Conservation (phyloP, 2,113 vertebrate species). For the Hipposideros armiger region DNA sequence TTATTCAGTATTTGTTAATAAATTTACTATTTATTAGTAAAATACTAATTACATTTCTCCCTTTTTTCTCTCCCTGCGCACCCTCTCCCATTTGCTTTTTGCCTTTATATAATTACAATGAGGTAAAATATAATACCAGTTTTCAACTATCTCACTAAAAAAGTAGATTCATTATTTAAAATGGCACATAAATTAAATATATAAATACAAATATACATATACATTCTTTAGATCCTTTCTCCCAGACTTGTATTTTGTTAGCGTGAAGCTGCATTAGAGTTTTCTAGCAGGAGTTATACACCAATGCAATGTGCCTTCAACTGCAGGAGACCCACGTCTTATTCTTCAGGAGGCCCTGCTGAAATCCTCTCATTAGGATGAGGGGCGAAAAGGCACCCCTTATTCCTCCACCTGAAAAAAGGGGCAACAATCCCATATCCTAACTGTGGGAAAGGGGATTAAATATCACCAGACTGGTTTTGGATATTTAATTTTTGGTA, state of each 20-base stretch:
- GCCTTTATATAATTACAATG: not conserved
- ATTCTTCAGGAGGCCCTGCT: not conserved
- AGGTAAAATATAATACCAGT: not conserved
- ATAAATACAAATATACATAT: not conserved
- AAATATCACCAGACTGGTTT: not conserved
- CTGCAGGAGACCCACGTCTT: rapidly evolving
- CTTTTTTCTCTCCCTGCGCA: too few species aligned
- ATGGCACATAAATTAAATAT: not conserved
- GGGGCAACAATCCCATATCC: not conserved
- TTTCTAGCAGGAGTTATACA: not conserved
- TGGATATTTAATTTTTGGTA: not conserved
- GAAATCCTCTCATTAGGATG: not conserved
- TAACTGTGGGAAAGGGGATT: not conserved
- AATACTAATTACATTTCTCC: not conserved
- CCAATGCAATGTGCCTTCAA: not conserved
- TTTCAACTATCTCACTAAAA: not conserved
- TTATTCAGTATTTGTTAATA: not conserved
- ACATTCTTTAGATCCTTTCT: not conserved
- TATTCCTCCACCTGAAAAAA: not conserved
- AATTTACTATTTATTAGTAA: not conserved
- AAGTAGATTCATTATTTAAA: not conserved
- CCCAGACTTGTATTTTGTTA: not conserved
- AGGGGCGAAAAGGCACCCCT: not conserved
- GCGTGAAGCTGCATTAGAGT: not conserved
- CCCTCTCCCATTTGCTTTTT: not conserved